Evolutionary conservation across 1,140 invertebrate genomes (phyloP).

Genomic region (Leptoteleia sp.): DNA sequence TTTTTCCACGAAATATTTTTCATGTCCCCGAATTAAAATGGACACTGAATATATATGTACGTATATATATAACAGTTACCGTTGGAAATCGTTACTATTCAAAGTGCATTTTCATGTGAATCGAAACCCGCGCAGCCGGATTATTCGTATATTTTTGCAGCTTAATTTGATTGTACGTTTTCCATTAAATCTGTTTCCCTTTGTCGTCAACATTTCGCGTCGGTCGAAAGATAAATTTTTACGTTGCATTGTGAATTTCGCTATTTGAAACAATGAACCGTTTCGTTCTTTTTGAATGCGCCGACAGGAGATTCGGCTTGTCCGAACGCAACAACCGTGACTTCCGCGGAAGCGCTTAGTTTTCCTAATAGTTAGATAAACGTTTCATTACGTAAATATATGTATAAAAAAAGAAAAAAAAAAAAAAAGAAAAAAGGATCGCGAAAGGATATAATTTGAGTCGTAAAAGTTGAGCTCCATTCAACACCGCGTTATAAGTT

Average conservation of each 20-base stretch:
- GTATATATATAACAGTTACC: not conserved
- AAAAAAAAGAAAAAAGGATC: constrained; percentile 7
- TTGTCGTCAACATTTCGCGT: constrained; percentile 21
- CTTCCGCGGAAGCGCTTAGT: too few species aligned
- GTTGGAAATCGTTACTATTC: constrained; percentile 15
- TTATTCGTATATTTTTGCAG: constrained; percentile 45
- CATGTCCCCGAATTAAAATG: constrained; percentile 10
- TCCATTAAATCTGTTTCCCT: constrained; percentile 22
- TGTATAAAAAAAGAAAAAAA: too few species aligned
- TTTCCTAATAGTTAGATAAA: constrained; percentile 9
- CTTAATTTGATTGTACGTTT: constrained; percentile 47
- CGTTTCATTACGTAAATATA: constrained; percentile 5
- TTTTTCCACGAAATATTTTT: too few species aligned
- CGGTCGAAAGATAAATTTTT: constrained; percentile 24
- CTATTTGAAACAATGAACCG: constrained; percentile 6
- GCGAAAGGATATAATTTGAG: constrained; percentile 28
- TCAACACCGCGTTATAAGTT: constrained; percentile 20
- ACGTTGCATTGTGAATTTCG: constrained; percentile 3
- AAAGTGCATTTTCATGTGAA: constrained; percentile 42
- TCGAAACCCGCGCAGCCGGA: constrained; percentile 20
- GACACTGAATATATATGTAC: not conserved
- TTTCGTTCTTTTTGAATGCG: not conserved
- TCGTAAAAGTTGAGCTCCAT: constrained; percentile 21
- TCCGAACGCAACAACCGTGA: too few species aligned
- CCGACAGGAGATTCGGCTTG: not conserved